Percentiles rank a stretch among this genome's conserved stretches.
Conservation (phyloP, 1,140 invertebrate genomes). For the Stegodyphus mimosarum region DNA sequence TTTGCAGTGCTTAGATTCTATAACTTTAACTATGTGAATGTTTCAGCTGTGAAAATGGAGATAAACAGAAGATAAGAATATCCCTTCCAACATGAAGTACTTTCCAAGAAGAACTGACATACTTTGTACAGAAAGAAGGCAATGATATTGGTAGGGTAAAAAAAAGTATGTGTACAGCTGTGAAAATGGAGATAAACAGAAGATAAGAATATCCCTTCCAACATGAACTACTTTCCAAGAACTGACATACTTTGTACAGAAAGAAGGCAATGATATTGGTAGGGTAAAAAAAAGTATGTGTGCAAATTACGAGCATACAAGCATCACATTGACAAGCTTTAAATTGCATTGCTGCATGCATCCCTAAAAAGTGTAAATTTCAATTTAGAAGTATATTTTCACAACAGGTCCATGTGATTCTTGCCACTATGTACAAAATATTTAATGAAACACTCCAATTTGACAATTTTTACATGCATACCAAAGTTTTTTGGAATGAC, state of each 20-base stretch:
- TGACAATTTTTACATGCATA: conserved; percentile 16
- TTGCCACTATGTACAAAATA: conserved; percentile 44
- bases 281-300: background rate
- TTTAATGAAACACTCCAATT: conserved; percentile 19
- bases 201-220: conserved; percentile 19
- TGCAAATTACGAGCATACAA: background rate
- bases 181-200: conserved; percentile 54
- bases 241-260: too few species aligned
- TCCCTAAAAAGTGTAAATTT: background rate
- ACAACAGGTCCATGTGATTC: background rate
- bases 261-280: background rate
- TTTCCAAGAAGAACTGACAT: too few species aligned
- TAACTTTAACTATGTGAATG: background rate
- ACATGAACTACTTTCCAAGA: background rate
- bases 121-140: too few species aligned
- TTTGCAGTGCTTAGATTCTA: too few species aligned
- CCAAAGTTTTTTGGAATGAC: conserved; percentile 40
- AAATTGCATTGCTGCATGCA: background rate
- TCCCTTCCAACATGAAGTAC: background rate
- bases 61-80: conserved; percentile 50
- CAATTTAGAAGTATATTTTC: conserved; percentile 13
- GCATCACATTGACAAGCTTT: background rate
- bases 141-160: background rate
- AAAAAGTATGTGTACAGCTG: background rate
- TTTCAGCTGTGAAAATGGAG: conserved; percentile 54